Evolutionary conservation across 2,888 invertebrate species (phyloP).

Genomic region (Drosophila falleni): DNA sequence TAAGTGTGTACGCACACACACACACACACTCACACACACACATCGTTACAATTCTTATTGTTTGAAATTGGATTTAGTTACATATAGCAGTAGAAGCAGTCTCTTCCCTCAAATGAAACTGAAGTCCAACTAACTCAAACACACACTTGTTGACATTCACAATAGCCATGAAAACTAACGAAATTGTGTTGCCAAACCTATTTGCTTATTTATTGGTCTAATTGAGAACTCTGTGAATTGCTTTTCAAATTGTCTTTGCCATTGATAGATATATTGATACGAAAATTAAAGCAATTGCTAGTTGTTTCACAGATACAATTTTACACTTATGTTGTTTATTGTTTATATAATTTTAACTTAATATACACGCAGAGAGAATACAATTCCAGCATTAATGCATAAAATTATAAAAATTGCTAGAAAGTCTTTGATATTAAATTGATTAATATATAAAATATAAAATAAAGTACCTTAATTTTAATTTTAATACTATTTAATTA

Average conservation of each 20-base stretch:
- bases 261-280: slow-evolving; percentile 17
- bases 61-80: slow-evolving; percentile 68
- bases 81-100: slow-evolving; percentile 1
- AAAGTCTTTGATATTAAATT: no score
- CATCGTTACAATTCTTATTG: slow-evolving; percentile 57
- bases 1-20: slow-evolving; percentile 52
- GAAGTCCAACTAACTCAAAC: background rate
- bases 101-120: background rate
- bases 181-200: slow-evolving; percentile 42
- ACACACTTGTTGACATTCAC: slow-evolving; percentile 70
- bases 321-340: no score
- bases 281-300: no score
- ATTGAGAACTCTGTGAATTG: slow-evolving; percentile 52
- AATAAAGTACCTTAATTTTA: no score
- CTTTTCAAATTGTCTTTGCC: slow-evolving; percentile 12
- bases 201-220: slow-evolving; percentile 63
- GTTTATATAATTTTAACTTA: no score
- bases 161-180: slow-evolving; percentile 40
- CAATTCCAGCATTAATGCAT: no score
- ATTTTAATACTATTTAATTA: no score
- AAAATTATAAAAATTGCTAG: no score
- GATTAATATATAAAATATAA: no score
- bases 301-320: no score
- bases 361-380: no score
- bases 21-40: slow-evolving; percentile 14